Evolutionary conservation across 2,888 invertebrate species (phyloP).

Genomic region (Chymomyza caudatula): DNA sequence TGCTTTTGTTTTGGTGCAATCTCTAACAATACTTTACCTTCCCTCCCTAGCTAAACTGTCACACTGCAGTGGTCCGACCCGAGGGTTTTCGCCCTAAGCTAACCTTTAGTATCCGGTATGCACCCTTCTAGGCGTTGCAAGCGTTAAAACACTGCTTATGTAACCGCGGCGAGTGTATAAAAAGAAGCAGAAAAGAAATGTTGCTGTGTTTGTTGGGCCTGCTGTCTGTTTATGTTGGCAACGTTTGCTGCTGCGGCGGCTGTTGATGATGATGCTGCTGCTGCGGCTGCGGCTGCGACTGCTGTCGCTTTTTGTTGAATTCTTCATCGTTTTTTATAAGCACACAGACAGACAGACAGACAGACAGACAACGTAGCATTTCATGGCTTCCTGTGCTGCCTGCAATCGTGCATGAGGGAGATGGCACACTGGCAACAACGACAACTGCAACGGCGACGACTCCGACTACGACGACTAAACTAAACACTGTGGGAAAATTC

Average conservation of each 20-base stretch:
- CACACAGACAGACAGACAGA: background rate
- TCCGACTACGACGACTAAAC: background rate
- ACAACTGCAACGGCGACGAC: background rate
- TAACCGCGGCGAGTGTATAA: background rate
- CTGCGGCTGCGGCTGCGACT: conserved; percentile 4
- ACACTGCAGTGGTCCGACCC: no score
- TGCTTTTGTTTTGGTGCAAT: no score
- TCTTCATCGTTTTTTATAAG: background rate
- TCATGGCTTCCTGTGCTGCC: background rate
- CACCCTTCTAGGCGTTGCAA: background rate
- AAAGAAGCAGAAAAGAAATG: conserved; percentile 11
- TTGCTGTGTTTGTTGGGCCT: conserved; percentile 19
- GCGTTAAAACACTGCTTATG: background rate
- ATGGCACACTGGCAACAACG: background rate
- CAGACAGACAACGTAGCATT: background rate
- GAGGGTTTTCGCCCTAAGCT: no score
- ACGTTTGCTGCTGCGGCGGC: conserved; percentile 15
- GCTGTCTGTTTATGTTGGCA: background rate
- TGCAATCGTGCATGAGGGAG: conserved; percentile 2
- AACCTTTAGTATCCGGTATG: background rate
- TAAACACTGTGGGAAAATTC: conserved; percentile 77
- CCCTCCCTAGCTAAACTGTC: no score
- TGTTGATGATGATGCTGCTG: conserved; percentile 11
- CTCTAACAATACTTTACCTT: no score
- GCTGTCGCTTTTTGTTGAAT: conserved; percentile 10